Base-by-base conservation (phyloP, 2,113 vertebrate genomes). In the Microcebus jonahi region DNA sequence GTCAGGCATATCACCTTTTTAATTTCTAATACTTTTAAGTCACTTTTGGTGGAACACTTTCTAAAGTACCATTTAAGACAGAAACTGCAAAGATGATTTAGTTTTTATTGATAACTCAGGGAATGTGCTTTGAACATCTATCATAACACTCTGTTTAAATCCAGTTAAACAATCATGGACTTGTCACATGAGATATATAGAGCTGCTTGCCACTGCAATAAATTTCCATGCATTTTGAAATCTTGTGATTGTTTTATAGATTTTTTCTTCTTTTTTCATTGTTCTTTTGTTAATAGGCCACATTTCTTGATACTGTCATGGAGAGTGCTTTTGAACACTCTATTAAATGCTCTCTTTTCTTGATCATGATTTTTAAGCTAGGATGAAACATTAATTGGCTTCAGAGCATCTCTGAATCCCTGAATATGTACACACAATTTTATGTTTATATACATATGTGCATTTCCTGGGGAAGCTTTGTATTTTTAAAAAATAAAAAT, bases 101-200 rank as follows among this genome's bases (percentile, higher is more conserved):
- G 53, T 45, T 9, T 63, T 76, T 81, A 57, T 39, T 92, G 68
- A 55, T 90, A 83, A 79, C 27, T 71, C 53, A 83, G 59, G 48
- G 15, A 90, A 15, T 77, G 42, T 90, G 11, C 75, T 81, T 5
- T 88, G 34, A 88, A 71, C 5, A 84, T 83, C 55, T 76, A 29
- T 90, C 76, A 67, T 88, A 95, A 68, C 13, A 67, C 39, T 75
- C 42, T 73, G 12, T 82, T 93, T 45, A 88, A 94, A 77, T 68
- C 17, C 75, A 83, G 31, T 88, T 81, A 96, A 95, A 79, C 36
- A 91, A 53, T 73, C 71, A 73, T 59, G 48, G 14, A 50, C 20
- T 91, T 89, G 36, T 90, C 68, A 42, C 4, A 25, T 75, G 63
- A 94, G 42, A 59, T 53, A 55, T 45, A 59, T 7, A 77, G 45